Conservation (phyloP, 2,797 vertebrate species). For the Platalea minor region DNA sequence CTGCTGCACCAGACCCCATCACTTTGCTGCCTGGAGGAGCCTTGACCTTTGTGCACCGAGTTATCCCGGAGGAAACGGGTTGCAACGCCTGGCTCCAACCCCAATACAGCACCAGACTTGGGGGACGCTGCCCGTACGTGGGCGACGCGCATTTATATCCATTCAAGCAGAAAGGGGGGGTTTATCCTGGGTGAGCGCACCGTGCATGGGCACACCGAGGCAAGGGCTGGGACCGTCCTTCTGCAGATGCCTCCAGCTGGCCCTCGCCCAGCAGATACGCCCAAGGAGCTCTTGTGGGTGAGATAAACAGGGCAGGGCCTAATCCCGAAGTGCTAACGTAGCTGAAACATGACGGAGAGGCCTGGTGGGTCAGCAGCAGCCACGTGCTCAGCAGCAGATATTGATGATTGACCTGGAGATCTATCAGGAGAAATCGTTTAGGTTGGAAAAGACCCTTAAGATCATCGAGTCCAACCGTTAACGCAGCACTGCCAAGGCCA, state of each 20-base stretch:
- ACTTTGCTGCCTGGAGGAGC: neutral
- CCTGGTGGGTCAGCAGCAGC: neutral
- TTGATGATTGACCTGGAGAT: neutral
- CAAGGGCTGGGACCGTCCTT: neutral
- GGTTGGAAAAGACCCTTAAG: too few relatives aligned
- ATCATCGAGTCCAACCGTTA: too few relatives aligned
- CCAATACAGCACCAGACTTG: accelerated
- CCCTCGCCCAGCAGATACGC: neutral
- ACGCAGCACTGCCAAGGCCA: too few relatives aligned
- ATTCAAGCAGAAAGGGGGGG: neutral
- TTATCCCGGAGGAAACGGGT: neutral
- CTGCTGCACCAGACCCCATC: too few relatives aligned
- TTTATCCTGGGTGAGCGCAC: accelerated
- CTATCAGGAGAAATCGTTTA: neutral
- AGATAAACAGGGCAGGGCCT: neutral
- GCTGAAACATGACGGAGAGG: neutral
- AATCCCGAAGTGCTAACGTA: neutral
- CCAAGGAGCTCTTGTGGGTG: neutral
- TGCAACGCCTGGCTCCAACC: neutral
- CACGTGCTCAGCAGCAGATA: neutral
- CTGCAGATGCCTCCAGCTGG: neutral
- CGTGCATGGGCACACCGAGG: accelerated
- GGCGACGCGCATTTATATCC: accelerated
- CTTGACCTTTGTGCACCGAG: accelerated
- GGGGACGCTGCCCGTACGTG: neutral